phyloP scores from a whole-genome alignment of 2,113 vertebrate species.

The Condylura cristata region DNA sequence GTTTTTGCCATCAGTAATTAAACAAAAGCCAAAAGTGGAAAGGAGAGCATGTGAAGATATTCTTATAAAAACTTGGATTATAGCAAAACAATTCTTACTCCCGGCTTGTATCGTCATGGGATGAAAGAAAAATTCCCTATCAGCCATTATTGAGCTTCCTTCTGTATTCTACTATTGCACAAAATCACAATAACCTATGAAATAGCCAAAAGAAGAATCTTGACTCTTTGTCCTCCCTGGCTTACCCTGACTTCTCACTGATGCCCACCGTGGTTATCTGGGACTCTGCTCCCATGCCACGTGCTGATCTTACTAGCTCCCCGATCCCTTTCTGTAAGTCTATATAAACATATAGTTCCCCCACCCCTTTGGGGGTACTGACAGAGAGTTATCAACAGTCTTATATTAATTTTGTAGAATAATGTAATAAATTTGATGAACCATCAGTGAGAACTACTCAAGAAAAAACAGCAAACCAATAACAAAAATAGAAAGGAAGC shows the following conservation, averaged over 20 bases:
- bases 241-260: background rate
- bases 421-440: background rate
- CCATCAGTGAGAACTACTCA: background rate
- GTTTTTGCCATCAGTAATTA: background rate
- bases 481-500: background rate
- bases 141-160: background rate
- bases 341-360: background rate
- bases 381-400: background rate
- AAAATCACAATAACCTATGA: background rate
- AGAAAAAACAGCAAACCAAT: background rate
- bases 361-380: background rate
- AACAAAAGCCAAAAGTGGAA: background rate
- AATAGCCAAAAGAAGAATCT: background rate
- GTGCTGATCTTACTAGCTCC: background rate
- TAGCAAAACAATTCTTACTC: background rate
- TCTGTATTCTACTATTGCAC: background rate
- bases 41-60: background rate
- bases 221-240: background rate
- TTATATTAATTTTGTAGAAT: background rate
- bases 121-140: background rate
- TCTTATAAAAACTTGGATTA: background rate
- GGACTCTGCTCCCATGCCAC: background rate
- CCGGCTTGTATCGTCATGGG: background rate
- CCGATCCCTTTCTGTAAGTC: background rate
- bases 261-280: background rate